phyloP scores from a whole-genome alignment of 92 coral and sea anemone species.

The Phenganax subtilis region DNA sequence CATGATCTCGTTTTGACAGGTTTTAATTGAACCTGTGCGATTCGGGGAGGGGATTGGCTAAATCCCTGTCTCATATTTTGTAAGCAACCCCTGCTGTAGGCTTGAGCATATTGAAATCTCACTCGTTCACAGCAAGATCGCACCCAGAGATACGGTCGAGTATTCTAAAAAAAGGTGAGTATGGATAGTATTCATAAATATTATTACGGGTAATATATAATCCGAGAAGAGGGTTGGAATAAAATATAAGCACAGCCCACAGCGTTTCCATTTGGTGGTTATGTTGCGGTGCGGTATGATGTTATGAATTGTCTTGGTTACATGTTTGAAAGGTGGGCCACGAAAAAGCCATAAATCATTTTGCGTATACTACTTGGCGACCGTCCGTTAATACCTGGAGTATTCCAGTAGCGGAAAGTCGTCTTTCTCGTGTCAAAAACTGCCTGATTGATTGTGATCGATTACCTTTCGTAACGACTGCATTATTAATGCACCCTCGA shows the following conservation, averaged over 20 bases:
- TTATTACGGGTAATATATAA: background rate
- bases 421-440: conserved; percentile 33
- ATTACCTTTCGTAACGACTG: conserved; percentile 33
- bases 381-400: conserved; percentile 13
- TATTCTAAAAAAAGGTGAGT: conserved; percentile 32
- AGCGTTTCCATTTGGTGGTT: background rate
- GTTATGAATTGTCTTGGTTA: background rate
- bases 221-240: conserved; percentile 1
- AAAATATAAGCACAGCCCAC: background rate
- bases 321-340: conserved; percentile 33
- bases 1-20: conserved; percentile 34
- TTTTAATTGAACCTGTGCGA: conserved; percentile 42
- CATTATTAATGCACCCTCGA: conserved; percentile 33
- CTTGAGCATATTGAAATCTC: conserved; percentile 34
- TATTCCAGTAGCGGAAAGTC: conserved; percentile 29
- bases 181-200: background rate
- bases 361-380: background rate
- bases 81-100: conserved; percentile 32
- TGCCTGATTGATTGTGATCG: conserved; percentile 44
- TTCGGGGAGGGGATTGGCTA: conserved; percentile 23
- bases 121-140: conserved; percentile 34
- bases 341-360: conserved; percentile 38
- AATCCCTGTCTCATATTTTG: conserved; percentile 34
- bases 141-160: conserved; percentile 17
- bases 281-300: conserved; percentile 31